Conservation (phyloP, 2,797 vertebrate species). For the Chaetodon trifasciatus region DNA sequence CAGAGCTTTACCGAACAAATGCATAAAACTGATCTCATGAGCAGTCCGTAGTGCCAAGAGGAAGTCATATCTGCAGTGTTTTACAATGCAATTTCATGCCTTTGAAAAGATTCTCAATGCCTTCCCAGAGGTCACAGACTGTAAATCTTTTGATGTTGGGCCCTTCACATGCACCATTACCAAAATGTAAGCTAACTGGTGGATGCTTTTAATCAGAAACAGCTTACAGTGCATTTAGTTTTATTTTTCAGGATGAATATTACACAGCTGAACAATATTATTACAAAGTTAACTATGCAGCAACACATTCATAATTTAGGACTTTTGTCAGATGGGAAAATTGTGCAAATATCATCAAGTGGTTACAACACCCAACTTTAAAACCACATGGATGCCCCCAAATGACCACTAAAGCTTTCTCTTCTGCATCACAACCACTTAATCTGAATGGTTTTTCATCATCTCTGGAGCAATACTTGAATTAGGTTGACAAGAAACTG, state of each 20-base stretch:
- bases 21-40: constrained; percentile 42
- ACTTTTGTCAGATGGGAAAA: constrained; percentile 21
- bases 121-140: constrained; percentile 61
- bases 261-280: constrained; percentile 11
- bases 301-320: background rate
- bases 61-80: constrained; percentile 60
- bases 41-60: constrained; percentile 42
- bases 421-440: constrained; percentile 4
- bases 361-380: background rate
- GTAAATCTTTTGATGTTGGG: constrained; percentile 62
- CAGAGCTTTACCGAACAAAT: constrained; percentile 26
- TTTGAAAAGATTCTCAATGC: constrained; percentile 67
- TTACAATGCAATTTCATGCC: constrained; percentile 59
- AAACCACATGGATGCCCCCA: constrained; percentile 12
- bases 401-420: constrained; percentile 10
- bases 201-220: constrained; percentile 31
- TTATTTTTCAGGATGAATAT: constrained; percentile 11
- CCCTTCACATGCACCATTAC: constrained; percentile 36
- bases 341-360: constrained; percentile 1
- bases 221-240: constrained; percentile 13
- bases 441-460: constrained; percentile 9
- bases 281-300: background rate
- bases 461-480: constrained; percentile 10
- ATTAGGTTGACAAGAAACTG: constrained; percentile 18
- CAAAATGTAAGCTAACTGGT: constrained; percentile 41